Conservation (phyloP, 2,888 invertebrate genomes). For the Sphaeridia pumilis region DNA sequence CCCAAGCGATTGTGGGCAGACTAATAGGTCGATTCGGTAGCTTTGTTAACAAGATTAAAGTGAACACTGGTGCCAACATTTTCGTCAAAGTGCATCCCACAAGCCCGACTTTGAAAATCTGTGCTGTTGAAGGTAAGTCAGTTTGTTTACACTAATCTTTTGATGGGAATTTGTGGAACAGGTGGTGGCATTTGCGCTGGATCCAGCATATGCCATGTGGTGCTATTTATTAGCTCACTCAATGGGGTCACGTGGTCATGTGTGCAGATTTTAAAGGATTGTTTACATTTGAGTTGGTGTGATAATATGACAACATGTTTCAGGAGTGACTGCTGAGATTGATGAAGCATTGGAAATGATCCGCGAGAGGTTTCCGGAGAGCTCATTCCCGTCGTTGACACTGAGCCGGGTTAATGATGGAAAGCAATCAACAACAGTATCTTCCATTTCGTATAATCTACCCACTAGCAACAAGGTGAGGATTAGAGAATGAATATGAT, state of each 20-base stretch:
- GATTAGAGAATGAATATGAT: no score
- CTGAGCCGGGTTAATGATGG: slow-evolving; percentile 48
- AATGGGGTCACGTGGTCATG: no score
- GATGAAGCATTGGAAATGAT: slow-evolving; percentile 72
- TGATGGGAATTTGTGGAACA: no score
- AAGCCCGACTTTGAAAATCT: slow-evolving; percentile 63
- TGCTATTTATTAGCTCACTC: no score
- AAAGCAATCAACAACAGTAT: slow-evolving; percentile 36
- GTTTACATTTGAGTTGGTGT: no score
- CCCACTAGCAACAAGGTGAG: slow-evolving; percentile 51
- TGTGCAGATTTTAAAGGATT: no score
- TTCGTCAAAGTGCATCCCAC: slow-evolving; percentile 65
- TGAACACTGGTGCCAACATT: slow-evolving; percentile 65
- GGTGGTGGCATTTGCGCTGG: no score
- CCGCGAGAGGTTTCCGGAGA: slow-evolving; percentile 68
- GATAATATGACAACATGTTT: no score
- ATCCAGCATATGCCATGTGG: no score
- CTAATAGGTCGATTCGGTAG: slow-evolving; percentile 74
- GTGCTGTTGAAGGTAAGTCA: slow-evolving; percentile 61
- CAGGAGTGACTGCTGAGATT: slow-evolving; percentile 64
- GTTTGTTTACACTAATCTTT: neutral
- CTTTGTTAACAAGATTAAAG: slow-evolving; percentile 68
- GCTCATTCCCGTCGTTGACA: slow-evolving; percentile 66
- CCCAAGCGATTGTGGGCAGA: slow-evolving; percentile 64
- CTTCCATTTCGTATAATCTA: slow-evolving; percentile 44